Evolutionary conservation across 92 coral and sea anemone species (phyloP).

Genomic region (Porites lobata): DNA sequence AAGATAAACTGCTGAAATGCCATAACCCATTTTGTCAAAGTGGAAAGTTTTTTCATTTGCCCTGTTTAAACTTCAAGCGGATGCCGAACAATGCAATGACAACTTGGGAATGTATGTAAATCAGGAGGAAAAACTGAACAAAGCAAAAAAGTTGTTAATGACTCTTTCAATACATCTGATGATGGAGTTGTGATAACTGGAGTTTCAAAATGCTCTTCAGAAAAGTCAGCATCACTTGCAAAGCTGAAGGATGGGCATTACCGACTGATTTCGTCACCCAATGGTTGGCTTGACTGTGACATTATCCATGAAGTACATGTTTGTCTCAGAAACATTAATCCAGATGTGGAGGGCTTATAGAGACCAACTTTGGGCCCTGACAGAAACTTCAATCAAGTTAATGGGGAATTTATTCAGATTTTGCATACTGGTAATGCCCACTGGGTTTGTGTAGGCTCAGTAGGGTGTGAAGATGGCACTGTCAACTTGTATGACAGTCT

Average conservation of each 20-base stretch:
- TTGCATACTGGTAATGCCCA: slow-evolving; percentile 14
- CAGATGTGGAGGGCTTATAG: too few species aligned
- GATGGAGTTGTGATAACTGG: slow-evolving; percentile 40
- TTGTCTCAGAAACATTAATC: too few species aligned
- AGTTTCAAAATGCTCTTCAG: slow-evolving; percentile 32
- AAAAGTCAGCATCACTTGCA: slow-evolving; percentile 46
- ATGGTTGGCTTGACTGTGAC: slow-evolving; percentile 70
- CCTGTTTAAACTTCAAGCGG: slow-evolving; percentile 51
- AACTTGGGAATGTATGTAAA: slow-evolving; percentile 68
- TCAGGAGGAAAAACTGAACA: slow-evolving; percentile 30
- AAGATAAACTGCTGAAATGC: slow-evolving; percentile 70
- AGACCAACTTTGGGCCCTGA: too few species aligned
- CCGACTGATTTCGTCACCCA: slow-evolving; percentile 43
- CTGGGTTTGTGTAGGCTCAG: too few species aligned
- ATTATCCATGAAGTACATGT: slow-evolving; percentile 42
- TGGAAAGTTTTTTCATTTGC: slow-evolving; percentile 73
- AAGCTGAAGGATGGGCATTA: slow-evolving; percentile 50
- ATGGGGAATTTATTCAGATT: slow-evolving; percentile 35
- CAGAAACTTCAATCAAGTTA: slow-evolving; percentile 26
- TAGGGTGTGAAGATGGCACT: too few species aligned
- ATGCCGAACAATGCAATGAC: slow-evolving; percentile 67
- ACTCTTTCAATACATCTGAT: slow-evolving; percentile 28
- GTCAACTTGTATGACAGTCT: too few species aligned
- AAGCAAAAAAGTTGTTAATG: slow-evolving; percentile 25
- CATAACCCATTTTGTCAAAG: slow-evolving; percentile 43